A percentile compares a stretch with the other conserved stretches of the same genome.
Conservation (phyloP, 2,113 vertebrate species). For the Chionis minor region DNA sequence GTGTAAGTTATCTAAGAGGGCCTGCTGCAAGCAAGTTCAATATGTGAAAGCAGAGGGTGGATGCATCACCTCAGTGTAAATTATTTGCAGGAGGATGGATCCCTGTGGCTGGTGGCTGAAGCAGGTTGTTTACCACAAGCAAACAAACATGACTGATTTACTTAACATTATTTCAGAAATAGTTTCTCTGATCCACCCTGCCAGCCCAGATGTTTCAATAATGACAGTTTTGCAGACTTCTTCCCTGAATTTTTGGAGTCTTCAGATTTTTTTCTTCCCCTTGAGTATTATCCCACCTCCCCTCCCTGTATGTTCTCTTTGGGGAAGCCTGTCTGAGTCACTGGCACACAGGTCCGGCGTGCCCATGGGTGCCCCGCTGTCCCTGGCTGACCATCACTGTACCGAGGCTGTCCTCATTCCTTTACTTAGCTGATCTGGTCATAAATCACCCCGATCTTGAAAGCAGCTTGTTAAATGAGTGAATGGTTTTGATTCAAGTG, state of each 20-base stretch:
- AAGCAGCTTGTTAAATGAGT: neutral
- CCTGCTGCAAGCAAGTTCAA: neutral
- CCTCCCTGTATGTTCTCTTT: neutral
- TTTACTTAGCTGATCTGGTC: neutral
- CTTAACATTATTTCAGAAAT: neutral
- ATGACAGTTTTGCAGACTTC: neutral
- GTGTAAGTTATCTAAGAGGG: neutral
- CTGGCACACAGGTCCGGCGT: neutral
- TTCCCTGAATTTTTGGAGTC: neutral
- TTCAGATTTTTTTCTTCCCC: neutral
- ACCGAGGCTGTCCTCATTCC: neutral
- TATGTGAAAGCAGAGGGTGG: neutral
- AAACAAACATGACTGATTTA: neutral
- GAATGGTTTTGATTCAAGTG: neutral
- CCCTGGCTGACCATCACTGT: neutral
- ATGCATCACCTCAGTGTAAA: neutral
- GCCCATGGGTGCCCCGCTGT: fast-evolving
- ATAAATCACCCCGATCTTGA: neutral
- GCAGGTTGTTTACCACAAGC: neutral
- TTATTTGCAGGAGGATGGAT: neutral
- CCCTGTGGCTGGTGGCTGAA: neutral
- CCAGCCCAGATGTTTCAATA: neutral
- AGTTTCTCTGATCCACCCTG: neutral
- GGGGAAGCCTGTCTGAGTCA: neutral
- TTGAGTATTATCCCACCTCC: neutral